These are phyloP conservation scores for Oncorhynchus keta DNA, from an alignment of 2,113 vertebrate species.

Conservation along the genomic window DNA sequence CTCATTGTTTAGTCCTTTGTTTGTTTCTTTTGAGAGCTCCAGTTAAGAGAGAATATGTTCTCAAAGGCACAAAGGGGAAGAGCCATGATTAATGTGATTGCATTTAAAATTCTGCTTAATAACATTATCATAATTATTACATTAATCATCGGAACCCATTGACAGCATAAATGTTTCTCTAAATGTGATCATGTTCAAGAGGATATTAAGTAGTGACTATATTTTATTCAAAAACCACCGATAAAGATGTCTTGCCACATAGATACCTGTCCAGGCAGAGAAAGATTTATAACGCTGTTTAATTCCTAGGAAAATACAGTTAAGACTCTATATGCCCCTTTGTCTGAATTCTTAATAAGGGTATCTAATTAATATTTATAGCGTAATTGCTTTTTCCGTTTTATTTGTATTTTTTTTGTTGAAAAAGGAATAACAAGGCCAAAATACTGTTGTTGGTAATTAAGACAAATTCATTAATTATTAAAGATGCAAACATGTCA, in stretches of 20 bases:
- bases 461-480: constrained; percentile 99
- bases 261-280: constrained; percentile 51
- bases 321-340: constrained; percentile 72
- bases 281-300: constrained; percentile 51
- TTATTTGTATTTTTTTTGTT: constrained; percentile 72
- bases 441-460: constrained; percentile 98
- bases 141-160: constrained; percentile 62
- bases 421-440: constrained; percentile 87
- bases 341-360: constrained; percentile 90
- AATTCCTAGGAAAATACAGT: constrained; percentile 49
- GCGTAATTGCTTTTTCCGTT: constrained; percentile 89
- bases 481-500: constrained; percentile 99
- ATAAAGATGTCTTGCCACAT: constrained; percentile 41
- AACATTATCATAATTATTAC: constrained; percentile 63
- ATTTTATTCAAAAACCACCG: constrained; percentile 36
- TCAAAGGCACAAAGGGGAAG: constrained; percentile 38
- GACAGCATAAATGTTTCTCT: constrained; percentile 57
- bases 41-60: constrained; percentile 32
- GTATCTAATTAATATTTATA: constrained; percentile 97
- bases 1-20: constrained; percentile 11
- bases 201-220: constrained; percentile 39
- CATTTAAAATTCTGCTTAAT: constrained; percentile 68
- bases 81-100: constrained; percentile 61
- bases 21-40: constrained; percentile 24
- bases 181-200: constrained; percentile 42